Conservation (phyloP, 2,888 invertebrate genomes). For the Sphinx pinastri region DNA sequence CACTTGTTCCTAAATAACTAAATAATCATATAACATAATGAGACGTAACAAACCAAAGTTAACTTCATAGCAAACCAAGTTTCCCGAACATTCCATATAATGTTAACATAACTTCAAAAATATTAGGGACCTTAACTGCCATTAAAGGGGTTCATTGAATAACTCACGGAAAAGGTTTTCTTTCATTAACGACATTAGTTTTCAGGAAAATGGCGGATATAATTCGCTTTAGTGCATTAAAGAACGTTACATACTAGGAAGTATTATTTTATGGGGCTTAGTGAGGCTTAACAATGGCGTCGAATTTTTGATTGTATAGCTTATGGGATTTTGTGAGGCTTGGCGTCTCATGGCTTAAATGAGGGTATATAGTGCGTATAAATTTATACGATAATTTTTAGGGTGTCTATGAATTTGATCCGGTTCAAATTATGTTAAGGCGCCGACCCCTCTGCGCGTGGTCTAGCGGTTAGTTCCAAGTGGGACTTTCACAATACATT, state of each 20-base stretch:
- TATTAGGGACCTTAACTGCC: slow-evolving; percentile 34
- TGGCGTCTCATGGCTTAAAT: neutral
- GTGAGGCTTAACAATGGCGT: neutral
- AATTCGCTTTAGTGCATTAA: slow-evolving; percentile 43
- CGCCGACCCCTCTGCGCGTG: too few species aligned
- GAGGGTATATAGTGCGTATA: neutral
- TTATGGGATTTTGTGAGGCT: neutral
- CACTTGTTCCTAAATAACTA: too few species aligned
- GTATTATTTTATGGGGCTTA: slow-evolving; percentile 26
- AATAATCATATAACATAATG: neutral
- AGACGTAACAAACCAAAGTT: neutral
- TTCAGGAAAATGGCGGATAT: slow-evolving; percentile 41
- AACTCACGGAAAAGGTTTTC: slow-evolving; percentile 49
- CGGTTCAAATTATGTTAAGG: too few species aligned
- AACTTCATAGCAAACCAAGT: neutral
- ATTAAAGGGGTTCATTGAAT: slow-evolving; percentile 46
- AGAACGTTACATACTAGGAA: slow-evolving; percentile 29
- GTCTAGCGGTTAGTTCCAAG: too few species aligned
- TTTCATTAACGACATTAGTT: slow-evolving; percentile 54
- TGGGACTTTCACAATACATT: too few species aligned
- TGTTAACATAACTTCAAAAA: neutral
- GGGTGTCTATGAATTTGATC: too few species aligned
- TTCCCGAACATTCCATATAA: neutral
- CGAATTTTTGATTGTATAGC: neutral
- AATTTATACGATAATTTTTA: too few species aligned